Conservation (phyloP, 2,888 invertebrate genomes). For the Anodontia alba region DNA sequence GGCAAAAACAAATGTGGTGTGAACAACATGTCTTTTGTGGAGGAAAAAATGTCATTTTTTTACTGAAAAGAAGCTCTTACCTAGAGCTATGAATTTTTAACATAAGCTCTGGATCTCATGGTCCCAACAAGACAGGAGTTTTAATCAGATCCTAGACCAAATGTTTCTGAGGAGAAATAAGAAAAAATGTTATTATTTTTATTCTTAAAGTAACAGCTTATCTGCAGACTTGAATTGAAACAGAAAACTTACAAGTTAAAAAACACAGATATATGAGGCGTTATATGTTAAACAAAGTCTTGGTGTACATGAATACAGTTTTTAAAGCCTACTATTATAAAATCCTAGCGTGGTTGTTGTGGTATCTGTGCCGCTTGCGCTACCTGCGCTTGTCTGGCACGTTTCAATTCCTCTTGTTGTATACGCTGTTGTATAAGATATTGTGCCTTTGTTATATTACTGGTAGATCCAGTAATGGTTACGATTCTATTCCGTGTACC, state of each 20-base stretch:
- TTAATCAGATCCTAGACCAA: too few relatives aligned
- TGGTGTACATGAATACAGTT: slow-evolving; percentile 31
- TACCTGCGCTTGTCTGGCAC: slow-evolving; percentile 90
- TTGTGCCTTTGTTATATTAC: slow-evolving; percentile 95
- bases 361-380: slow-evolving; percentile 8
- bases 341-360: slow-evolving; percentile 68
- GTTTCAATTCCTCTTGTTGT: slow-evolving; percentile 97
- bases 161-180: too few relatives aligned
- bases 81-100: too few relatives aligned
- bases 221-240: neutral
- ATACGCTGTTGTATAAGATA: slow-evolving; percentile 98
- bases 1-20: too few relatives aligned
- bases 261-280: slow-evolving; percentile 9
- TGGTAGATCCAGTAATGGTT: slow-evolving; percentile 95
- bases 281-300: slow-evolving; percentile 16
- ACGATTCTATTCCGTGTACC: slow-evolving; percentile 99
- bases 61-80: too few relatives aligned
- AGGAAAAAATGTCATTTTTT: too few relatives aligned
- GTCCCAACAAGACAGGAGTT: too few relatives aligned
- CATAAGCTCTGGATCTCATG: too few relatives aligned
- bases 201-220: too few relatives aligned
- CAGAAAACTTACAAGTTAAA: neutral
- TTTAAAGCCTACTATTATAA: slow-evolving; percentile 63
- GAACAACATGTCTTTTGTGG: too few relatives aligned
- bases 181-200: too few relatives aligned